phyloP scores from a whole-genome alignment of 2,888 invertebrate species.

The Nomada flava region DNA sequence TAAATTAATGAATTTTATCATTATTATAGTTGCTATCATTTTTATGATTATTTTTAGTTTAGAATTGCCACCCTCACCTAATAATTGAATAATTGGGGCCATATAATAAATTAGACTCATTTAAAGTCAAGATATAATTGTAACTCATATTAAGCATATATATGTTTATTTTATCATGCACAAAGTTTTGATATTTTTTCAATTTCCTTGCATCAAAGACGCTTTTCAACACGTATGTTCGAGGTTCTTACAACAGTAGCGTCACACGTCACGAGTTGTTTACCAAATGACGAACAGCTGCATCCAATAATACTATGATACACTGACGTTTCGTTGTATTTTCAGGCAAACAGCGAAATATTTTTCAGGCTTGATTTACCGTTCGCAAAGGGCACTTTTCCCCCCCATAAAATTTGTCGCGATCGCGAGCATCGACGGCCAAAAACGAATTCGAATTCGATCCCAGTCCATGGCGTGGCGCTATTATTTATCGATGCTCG shows the following conservation, averaged over 20 bases:
- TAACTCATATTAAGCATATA: too few species aligned
- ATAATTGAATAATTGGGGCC: too few species aligned
- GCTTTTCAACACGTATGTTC: neutral
- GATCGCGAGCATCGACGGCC: neutral
- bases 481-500: slow-evolving; percentile 44
- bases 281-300: neutral
- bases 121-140: too few species aligned
- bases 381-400: slow-evolving; percentile 3
- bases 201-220: too few species aligned
- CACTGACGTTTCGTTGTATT: neutral
- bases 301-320: neutral
- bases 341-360: neutral
- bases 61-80: too few species aligned
- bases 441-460: slow-evolving; percentile 37
- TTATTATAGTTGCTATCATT: too few species aligned
- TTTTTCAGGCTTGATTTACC: slow-evolving; percentile 16
- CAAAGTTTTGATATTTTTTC: too few species aligned
- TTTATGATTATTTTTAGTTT: too few species aligned
- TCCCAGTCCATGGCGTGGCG: neutral
- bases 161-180: too few species aligned
- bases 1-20: too few species aligned
- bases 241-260: neutral
- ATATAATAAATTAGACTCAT: too few species aligned
- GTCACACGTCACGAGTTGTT: neutral
- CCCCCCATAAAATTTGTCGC: slow-evolving; percentile 28